Evolutionary conservation across 2,113 vertebrate genomes (phyloP).

Genomic region (Cairina moschata): DNA sequence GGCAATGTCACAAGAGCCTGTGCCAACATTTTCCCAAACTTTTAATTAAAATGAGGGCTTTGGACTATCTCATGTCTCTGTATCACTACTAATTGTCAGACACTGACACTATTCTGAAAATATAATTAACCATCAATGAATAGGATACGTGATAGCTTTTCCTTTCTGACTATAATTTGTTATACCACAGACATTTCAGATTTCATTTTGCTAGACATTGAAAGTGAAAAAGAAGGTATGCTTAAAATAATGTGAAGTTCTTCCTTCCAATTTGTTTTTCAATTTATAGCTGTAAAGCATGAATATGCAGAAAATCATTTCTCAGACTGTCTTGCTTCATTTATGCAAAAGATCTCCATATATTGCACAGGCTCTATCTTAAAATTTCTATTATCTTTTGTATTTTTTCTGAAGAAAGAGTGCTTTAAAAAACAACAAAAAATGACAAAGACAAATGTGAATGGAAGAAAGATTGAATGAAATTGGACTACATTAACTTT

Average conservation of each 20-base stretch:
- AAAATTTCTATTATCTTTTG: neutral
- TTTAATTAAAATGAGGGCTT: conserved; percentile 61
- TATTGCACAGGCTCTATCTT: neutral
- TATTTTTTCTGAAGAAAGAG: neutral
- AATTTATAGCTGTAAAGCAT: neutral
- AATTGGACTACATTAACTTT: neutral
- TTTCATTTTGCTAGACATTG: conserved; percentile 6
- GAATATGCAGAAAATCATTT: conserved; percentile 3
- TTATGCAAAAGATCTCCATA: neutral
- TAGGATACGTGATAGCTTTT: neutral
- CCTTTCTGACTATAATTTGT: neutral
- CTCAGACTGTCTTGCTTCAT: neutral
- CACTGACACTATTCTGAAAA: neutral
- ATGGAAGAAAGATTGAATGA: neutral
- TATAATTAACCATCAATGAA: conserved; percentile 30
- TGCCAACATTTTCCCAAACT: conserved; percentile 40
- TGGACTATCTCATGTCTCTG: conserved; percentile 11
- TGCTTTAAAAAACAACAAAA: neutral
- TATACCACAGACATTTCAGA: neutral
- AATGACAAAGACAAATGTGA: neutral
- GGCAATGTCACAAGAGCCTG: neutral
- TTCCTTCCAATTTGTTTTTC: neutral
- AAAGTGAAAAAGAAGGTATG: neutral
- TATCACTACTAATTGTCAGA: conserved; percentile 10
- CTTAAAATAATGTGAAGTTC: neutral